Evolutionary conservation across 2,797 vertebrate species (phyloP).

Genomic region (Anabas testudineus): DNA sequence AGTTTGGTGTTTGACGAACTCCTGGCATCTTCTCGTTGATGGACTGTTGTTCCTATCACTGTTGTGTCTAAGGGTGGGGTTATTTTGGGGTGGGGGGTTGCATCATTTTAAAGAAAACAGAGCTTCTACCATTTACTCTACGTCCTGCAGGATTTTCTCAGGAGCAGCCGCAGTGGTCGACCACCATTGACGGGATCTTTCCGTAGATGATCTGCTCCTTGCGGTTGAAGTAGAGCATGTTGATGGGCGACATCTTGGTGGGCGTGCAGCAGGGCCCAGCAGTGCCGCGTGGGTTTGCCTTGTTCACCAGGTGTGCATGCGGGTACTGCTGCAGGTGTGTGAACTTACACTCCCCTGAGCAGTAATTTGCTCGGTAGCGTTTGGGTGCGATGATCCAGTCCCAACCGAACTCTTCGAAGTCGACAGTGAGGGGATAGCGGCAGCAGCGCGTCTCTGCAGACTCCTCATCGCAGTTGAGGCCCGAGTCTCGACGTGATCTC

Average conservation of each 20-base stretch:
- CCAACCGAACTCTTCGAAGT: slow-evolving; percentile 98
- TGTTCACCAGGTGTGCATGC: slow-evolving; percentile 95
- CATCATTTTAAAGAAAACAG: not conserved
- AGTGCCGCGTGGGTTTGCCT: slow-evolving; percentile 93
- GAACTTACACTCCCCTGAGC: slow-evolving; percentile 96
- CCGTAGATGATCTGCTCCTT: slow-evolving; percentile 98
- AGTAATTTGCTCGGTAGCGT: slow-evolving; percentile 97
- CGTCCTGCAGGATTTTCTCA: slow-evolving; percentile 75
- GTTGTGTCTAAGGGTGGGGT: not conserved
- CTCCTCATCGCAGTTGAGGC: slow-evolving; percentile 96
- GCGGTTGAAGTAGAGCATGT: slow-evolving; percentile 98
- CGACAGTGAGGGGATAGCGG: slow-evolving; percentile 95
- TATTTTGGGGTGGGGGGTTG: too few species aligned
- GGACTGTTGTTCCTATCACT: not conserved
- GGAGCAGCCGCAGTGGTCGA: slow-evolving; percentile 97
- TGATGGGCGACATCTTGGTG: slow-evolving; percentile 98
- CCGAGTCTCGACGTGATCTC: slow-evolving; percentile 91
- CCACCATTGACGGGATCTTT: slow-evolving; percentile 98
- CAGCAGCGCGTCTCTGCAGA: slow-evolving; percentile 94
- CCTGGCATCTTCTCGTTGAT: not conserved
- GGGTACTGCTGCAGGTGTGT: slow-evolving; percentile 97
- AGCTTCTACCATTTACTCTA: not conserved
- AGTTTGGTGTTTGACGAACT: not conserved
- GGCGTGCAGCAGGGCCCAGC: slow-evolving; percentile 97
- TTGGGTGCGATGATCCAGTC: slow-evolving; percentile 99